Percentiles rank a stretch among this genome's conserved stretches.
phyloP scores from a whole-genome alignment of 1,140 invertebrate genomes.

The Drosophila eugracilis region DNA sequence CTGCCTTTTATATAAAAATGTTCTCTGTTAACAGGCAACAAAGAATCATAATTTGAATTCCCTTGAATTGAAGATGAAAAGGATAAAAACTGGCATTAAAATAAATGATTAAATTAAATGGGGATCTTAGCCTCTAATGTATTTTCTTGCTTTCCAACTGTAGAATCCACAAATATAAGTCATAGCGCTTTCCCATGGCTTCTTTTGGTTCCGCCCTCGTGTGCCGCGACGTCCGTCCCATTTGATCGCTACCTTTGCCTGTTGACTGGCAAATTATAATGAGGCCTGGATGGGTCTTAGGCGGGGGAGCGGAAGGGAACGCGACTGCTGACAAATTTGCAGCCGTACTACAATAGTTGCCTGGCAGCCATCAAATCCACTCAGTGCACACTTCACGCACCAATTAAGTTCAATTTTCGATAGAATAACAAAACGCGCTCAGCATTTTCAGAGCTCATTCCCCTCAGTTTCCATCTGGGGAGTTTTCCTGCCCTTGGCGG shows the following conservation, averaged over 20 bases:
- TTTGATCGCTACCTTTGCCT: constrained; percentile 49
- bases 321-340: constrained; percentile 35
- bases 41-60: no score
- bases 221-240: constrained; percentile 26
- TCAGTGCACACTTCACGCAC: constrained; percentile 71
- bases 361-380: constrained; percentile 63
- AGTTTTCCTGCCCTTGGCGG: constrained; percentile 30
- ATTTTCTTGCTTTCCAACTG: no score
- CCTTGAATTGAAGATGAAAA: no score
- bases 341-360: constrained; percentile 52
- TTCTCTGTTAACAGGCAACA: no score
- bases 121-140: no score
- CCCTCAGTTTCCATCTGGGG: constrained; percentile 6
- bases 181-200: no score
- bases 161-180: no score
- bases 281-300: constrained; percentile 25
- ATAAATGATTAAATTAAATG: no score
- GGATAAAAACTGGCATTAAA: no score
- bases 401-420: constrained; percentile 78
- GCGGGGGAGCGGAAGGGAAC: background rate
- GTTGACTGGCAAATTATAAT: constrained; percentile 68
- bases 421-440: constrained; percentile 55
- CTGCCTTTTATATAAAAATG: no score
- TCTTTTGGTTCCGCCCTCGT: constrained; percentile 21
- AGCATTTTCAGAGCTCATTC: constrained; percentile 6